Conservation (phyloP, 1,140 invertebrate species). For the Ceratina australensis region DNA sequence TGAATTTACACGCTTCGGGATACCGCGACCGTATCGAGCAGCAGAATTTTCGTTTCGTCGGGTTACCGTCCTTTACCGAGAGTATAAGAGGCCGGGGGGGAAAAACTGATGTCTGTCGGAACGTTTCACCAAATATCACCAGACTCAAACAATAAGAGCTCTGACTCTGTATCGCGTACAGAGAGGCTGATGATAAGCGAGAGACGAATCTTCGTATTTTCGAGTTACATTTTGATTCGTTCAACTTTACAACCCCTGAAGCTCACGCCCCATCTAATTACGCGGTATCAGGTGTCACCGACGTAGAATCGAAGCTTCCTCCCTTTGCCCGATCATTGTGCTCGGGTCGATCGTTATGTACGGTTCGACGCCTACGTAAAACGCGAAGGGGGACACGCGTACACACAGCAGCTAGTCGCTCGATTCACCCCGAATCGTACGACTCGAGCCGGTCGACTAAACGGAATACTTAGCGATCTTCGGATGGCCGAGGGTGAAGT, state of each 20-base stretch:
- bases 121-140: not conserved
- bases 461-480: conserved; percentile 54
- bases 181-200: too few species aligned
- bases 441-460: conserved; percentile 53
- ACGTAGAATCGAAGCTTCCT: conserved; percentile 15
- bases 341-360: conserved; percentile 53
- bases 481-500: conserved; percentile 19
- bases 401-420: conserved; percentile 24
- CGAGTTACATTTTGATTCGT: not conserved
- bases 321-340: conserved; percentile 54
- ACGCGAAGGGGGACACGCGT: conserved; percentile 29
- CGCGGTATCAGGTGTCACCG: conserved; percentile 63
- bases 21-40: conserved; percentile 11
- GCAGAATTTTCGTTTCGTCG: conserved; percentile 17
- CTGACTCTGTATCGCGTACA: too few species aligned
- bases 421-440: conserved; percentile 54
- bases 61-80: not conserved
- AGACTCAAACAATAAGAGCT: not conserved
- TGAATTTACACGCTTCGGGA: conserved; percentile 56
- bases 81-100: not conserved
- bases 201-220: not conserved
- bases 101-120: not conserved
- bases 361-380: conserved; percentile 61
- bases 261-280: conserved; percentile 50
- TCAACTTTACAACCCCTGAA: conserved; percentile 3